phyloP scores from a whole-genome alignment of 2,113 vertebrate genomes.

The Gasterosteus nipponicus region DNA sequence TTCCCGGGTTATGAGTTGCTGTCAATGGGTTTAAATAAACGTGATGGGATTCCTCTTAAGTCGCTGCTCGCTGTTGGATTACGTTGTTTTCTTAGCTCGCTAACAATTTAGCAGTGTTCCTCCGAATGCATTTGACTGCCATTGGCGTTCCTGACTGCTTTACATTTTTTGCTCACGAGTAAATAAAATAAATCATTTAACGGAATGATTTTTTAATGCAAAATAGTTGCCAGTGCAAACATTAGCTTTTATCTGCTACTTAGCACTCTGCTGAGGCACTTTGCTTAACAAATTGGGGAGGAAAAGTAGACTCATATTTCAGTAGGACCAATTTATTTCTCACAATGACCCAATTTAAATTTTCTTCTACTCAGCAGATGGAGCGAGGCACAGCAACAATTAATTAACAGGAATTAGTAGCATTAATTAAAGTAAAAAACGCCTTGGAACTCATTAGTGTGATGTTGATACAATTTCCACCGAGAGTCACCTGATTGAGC shows the following conservation, averaged over 20 bases:
- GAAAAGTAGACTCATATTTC: slow-evolving; percentile 60
- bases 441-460: slow-evolving; percentile 76
- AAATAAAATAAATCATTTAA: slow-evolving; percentile 64
- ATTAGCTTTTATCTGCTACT: slow-evolving; percentile 61
- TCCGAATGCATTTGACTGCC: slow-evolving; percentile 45
- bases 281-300: slow-evolving; percentile 69
- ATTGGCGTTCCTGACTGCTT: slow-evolving; percentile 49
- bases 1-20: neutral
- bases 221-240: slow-evolving; percentile 66
- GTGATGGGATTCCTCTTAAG: neutral
- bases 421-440: slow-evolving; percentile 81
- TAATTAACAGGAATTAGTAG: slow-evolving; percentile 84
- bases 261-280: slow-evolving; percentile 56
- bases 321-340: slow-evolving; percentile 51
- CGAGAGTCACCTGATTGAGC: slow-evolving; percentile 73
- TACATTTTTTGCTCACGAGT: slow-evolving; percentile 52
- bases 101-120: slow-evolving; percentile 7
- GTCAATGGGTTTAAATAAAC: neutral
- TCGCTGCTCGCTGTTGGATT: neutral
- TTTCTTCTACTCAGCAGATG: slow-evolving; percentile 72
- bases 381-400: slow-evolving; percentile 78
- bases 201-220: slow-evolving; percentile 62
- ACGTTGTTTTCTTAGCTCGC: slow-evolving; percentile 18
- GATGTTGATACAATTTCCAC: slow-evolving; percentile 78
- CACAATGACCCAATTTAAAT: slow-evolving; percentile 75